Evolutionary conservation across 2,888 invertebrate species (phyloP), one percentile per base, ranked within the genome.

Genomic region (Nowickia ferox): DNA sequence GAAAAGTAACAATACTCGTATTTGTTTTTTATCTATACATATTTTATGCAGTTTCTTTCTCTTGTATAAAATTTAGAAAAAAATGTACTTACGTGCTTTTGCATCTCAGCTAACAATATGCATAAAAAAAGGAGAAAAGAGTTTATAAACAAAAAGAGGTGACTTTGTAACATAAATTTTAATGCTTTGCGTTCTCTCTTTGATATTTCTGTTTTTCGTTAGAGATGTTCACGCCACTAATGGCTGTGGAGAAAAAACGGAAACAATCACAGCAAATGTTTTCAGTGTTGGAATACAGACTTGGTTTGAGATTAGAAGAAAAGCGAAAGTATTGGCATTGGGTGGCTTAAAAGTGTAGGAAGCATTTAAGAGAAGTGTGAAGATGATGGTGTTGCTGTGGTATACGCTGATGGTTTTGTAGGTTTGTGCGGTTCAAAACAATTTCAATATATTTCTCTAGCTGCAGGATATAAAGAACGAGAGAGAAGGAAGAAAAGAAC

Each of bases 191-290:
- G 40, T n/a, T 61, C 42, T 19, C 61, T 11, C 40, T 17, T 61
- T 42, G 61, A 61, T 48, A 44, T 51, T 59, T 11, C n/a, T 46
- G 4, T 44, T 42, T 59, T 78, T 66, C 53, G 44, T 22, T 9
- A 44, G 17, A 30, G 30, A 57, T 10, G 71, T 84, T 57, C 22
- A 72, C 81, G 57, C 68, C 68, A 82, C 81, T 85, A 78, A 78
- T 82, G 82, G 82, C 76, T 71, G 63, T 85, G 57, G 15, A 63
- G 57, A 15, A 53, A 84, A 48, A 82, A 69, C 78, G 78, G 80
- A 85, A 82, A 82, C 65, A 85, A 78, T 85, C 85, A 78, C 74
- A 51, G 74, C 74, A 81, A 72, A 84, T 79, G 55, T 55, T 9
- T 19, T 48, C 19, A 19, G 38, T 55, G 42, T 30, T 38, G 17